Evolutionary conservation across 1,140 invertebrate genomes (phyloP).

Genomic region (Ostrea denselamellosa): DNA sequence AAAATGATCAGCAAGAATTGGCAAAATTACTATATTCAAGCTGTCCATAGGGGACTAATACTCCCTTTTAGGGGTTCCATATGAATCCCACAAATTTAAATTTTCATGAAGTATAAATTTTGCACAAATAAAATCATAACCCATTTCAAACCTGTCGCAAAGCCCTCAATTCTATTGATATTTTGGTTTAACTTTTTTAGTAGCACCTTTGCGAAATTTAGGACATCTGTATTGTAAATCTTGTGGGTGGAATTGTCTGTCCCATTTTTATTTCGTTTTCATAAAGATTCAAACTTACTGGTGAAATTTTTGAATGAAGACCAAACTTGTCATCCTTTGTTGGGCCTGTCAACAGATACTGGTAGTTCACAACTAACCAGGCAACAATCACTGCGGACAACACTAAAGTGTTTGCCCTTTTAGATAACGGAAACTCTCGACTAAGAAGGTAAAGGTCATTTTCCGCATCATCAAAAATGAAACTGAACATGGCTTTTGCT

Average conservation of each 20-base stretch:
- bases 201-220: background rate
- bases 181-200: background rate
- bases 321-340: conserved; percentile 33
- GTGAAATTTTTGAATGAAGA: conserved; percentile 3
- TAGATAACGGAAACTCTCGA: background rate
- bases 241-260: background rate
- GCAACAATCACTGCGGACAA: background rate
- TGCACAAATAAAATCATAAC: too few relatives aligned
- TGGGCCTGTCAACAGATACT: background rate
- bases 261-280: background rate
- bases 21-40: too few relatives aligned
- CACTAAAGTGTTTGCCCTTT: background rate
- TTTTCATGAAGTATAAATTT: too few relatives aligned
- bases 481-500: conserved; percentile 33
- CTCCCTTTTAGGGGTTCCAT: too few relatives aligned
- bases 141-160: too few relatives aligned
- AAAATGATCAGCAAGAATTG: too few relatives aligned
- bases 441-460: conserved; percentile 23
- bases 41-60: too few relatives aligned
- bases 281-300: background rate
- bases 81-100: too few relatives aligned
- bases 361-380: conserved; percentile 34
- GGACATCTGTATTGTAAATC: too few relatives aligned
- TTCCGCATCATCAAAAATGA: conserved; percentile 35
- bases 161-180: background rate